These are phyloP conservation scores for Lepidonotus clava DNA, from an alignment of 2,888 invertebrate genomes.

Conservation along the genomic window DNA sequence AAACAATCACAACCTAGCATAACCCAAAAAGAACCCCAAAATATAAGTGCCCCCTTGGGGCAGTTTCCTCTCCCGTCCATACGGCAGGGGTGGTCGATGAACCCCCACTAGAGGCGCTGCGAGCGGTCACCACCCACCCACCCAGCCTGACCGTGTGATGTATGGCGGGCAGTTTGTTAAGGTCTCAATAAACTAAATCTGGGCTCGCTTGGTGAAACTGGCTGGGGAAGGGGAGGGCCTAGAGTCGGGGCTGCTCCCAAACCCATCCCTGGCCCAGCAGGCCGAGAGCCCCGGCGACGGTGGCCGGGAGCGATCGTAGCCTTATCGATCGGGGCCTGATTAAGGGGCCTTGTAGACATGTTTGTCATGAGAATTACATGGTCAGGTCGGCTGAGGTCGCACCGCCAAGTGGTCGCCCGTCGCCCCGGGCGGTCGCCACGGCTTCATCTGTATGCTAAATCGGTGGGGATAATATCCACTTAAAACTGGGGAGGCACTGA, in stretches of 20 bases:
- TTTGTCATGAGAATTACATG: constrained; percentile 31
- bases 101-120: too few species aligned
- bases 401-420: constrained; percentile 5
- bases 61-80: too few species aligned
- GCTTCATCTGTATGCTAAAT: constrained; percentile 13
- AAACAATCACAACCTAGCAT: too few species aligned
- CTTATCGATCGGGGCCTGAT: background rate
- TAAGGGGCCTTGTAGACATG: constrained; percentile 5
- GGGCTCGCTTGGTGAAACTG: background rate
- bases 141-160: background rate
- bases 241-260: background rate
- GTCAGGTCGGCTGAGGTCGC: background rate
- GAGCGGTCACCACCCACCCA: background rate
- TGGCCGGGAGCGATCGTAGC: background rate
- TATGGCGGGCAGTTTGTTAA: background rate
- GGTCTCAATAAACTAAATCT: constrained; percentile 20
- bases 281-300: background rate
- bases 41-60: too few species aligned
- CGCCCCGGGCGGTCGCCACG: background rate
- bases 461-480: background rate
- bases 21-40: too few species aligned
- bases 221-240: too few species aligned
- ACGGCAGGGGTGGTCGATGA: too few species aligned
- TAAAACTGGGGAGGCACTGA: too few species aligned
- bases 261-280: too few species aligned